Evolutionary conservation across 2,797 vertebrate genomes (phyloP).

Genomic region (Halcyon badia): DNA sequence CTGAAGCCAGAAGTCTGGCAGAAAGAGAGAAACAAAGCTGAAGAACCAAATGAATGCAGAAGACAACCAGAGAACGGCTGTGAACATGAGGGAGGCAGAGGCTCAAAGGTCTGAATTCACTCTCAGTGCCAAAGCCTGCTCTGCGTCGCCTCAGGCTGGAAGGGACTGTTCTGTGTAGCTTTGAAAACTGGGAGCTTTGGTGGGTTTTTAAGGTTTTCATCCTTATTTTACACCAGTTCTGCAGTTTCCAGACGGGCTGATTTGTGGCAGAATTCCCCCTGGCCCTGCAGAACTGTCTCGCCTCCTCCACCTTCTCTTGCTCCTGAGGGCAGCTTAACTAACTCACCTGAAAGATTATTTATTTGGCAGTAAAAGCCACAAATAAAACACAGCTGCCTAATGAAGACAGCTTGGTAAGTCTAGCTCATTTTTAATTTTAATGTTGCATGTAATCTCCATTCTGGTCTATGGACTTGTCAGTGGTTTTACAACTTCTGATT

Average conservation of each 20-base stretch:
- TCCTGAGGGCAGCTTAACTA: conserved; percentile 47
- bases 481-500: conserved; percentile 39
- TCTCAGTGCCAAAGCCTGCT: accelerated
- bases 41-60: neutral
- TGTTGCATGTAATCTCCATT: conserved; percentile 53
- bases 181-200: neutral
- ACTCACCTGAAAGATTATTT: conserved; percentile 69
- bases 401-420: conserved; percentile 48
- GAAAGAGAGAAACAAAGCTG: neutral
- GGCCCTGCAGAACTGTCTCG: neutral
- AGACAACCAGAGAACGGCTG: neutral
- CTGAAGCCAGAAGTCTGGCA: neutral
- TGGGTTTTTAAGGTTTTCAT: neutral
- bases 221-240: neutral
- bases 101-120: neutral
- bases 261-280: neutral
- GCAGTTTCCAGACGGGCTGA: neutral
- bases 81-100: neutral
- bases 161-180: neutral
- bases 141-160: neutral
- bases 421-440: conserved; percentile 72
- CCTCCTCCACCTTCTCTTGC: neutral
- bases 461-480: conserved; percentile 40
- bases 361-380: conserved; percentile 62
- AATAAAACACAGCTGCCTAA: conserved; percentile 60